Percentiles rank a stretch among this genome's conserved stretches.
Conservation (phyloP, 2,113 vertebrate species). For the Microcebus ravelobensis region DNA sequence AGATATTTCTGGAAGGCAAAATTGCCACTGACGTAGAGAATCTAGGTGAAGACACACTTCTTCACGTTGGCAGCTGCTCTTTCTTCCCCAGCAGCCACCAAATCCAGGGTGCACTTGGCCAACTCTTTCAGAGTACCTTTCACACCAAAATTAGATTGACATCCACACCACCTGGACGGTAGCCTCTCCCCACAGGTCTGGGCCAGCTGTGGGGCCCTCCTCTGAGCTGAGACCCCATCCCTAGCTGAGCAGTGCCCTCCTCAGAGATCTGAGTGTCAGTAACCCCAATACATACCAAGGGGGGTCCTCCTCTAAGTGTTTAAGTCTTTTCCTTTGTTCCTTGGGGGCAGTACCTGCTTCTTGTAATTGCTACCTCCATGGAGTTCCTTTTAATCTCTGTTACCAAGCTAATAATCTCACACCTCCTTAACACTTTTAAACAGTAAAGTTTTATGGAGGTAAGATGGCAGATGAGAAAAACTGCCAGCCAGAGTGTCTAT, state of each 20-base stretch:
- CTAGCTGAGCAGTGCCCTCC: background rate
- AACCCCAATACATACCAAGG: accelerated
- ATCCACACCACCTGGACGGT: accelerated
- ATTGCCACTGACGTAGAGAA: background rate
- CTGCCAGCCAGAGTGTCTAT: too few relatives aligned
- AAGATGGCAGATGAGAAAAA: too few relatives aligned
- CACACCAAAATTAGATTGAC: background rate
- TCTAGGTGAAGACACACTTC: background rate
- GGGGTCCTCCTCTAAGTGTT: background rate
- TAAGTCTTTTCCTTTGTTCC: background rate
- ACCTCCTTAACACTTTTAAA: background rate
- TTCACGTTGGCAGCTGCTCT: background rate
- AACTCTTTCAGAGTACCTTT: background rate
- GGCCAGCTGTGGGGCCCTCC: accelerated
- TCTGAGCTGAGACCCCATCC: background rate
- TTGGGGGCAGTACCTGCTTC: background rate
- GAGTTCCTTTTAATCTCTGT: background rate
- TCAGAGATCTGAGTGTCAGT: background rate
- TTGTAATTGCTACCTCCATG: background rate
- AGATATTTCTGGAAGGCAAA: background rate
- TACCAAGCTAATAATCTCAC: background rate
- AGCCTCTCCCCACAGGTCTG: background rate
- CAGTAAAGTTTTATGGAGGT: too few relatives aligned
- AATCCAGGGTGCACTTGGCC: background rate
- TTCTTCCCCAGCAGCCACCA: background rate